These are phyloP conservation scores for Synanthedon formicaeformis DNA, from an alignment of 2,888 invertebrate genomes.

Conservation along the genomic window DNA sequence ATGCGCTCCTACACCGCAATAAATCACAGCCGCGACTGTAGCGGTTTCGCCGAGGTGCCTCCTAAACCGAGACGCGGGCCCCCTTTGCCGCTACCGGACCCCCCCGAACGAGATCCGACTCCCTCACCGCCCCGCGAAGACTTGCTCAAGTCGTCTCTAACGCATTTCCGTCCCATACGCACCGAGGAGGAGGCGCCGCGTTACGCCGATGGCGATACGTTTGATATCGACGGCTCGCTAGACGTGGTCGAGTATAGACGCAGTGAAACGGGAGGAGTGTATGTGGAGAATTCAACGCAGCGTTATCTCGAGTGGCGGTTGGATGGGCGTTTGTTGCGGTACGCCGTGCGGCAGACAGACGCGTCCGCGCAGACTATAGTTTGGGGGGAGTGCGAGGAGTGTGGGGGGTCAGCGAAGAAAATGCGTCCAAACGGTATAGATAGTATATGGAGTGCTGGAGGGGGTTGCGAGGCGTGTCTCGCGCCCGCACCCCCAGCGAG, in stretches of 20 bases:
- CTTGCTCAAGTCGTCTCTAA: slow-evolving; percentile 79
- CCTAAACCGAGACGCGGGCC: slow-evolving; percentile 44
- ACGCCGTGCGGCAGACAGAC: slow-evolving; percentile 63
- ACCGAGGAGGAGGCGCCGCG: slow-evolving; percentile 52
- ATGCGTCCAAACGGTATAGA: slow-evolving; percentile 38
- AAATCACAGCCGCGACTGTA: slow-evolving; percentile 73
- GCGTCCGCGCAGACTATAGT: slow-evolving; percentile 38
- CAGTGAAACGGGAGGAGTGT: slow-evolving; percentile 74
- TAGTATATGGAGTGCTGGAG: slow-evolving; percentile 35
- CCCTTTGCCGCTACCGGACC: slow-evolving; percentile 12
- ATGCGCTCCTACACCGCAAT: slow-evolving; percentile 69
- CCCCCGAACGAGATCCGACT: slow-evolving; percentile 52
- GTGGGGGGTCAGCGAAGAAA: slow-evolving; percentile 49
- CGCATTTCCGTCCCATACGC: slow-evolving; percentile 87
- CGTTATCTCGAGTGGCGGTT: slow-evolving; percentile 68
- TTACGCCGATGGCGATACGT: slow-evolving; percentile 79
- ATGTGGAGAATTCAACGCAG: slow-evolving; percentile 61
- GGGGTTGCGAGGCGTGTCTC: slow-evolving; percentile 38
- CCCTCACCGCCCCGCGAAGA: slow-evolving; percentile 75
- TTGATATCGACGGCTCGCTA: slow-evolving; percentile 74
- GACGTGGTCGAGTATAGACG: slow-evolving; percentile 75
- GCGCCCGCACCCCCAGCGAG: slow-evolving; percentile 10
- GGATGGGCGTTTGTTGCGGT: slow-evolving; percentile 71
- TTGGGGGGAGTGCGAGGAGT: slow-evolving; percentile 42
- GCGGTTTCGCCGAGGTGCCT: slow-evolving; percentile 73